These are phyloP conservation scores for Aselliscus stoliczkanus DNA, from an alignment of 2,797 vertebrate species.

Conservation along the genomic window DNA sequence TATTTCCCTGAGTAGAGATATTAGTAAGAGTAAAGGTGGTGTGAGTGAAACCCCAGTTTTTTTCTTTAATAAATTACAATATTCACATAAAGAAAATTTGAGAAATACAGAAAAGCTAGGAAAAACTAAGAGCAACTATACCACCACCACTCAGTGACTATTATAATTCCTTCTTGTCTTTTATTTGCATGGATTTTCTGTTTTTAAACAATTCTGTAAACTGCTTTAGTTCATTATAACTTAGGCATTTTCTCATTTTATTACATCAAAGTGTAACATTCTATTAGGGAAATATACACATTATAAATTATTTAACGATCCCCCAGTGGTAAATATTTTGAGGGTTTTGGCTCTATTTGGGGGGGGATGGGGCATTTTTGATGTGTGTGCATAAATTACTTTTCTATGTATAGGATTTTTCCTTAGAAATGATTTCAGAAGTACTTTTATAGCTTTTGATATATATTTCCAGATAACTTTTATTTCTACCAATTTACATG, in stretches of 20 bases:
- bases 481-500: neutral
- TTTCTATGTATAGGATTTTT: neutral
- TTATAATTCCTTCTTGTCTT: neutral
- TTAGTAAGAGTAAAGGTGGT: neutral
- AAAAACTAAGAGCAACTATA: neutral
- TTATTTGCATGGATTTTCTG: neutral
- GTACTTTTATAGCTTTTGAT: neutral
- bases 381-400: neutral
- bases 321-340: neutral
- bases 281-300: neutral
- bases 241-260: neutral
- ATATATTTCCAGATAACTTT: no score
- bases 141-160: neutral
- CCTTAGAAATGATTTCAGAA: constrained; percentile 14
- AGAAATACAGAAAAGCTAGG: neutral
- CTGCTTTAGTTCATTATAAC: neutral
- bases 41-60: neutral
- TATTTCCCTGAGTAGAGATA: neutral
- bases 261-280: neutral
- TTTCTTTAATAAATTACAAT: neutral
- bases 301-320: neutral
- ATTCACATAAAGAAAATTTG: neutral
- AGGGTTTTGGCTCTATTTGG: neutral
- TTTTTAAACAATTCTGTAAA: constrained; percentile 10
- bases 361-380: neutral